Conservation (phyloP, 2,113 vertebrate genomes). For the Oriolus oriolus region DNA sequence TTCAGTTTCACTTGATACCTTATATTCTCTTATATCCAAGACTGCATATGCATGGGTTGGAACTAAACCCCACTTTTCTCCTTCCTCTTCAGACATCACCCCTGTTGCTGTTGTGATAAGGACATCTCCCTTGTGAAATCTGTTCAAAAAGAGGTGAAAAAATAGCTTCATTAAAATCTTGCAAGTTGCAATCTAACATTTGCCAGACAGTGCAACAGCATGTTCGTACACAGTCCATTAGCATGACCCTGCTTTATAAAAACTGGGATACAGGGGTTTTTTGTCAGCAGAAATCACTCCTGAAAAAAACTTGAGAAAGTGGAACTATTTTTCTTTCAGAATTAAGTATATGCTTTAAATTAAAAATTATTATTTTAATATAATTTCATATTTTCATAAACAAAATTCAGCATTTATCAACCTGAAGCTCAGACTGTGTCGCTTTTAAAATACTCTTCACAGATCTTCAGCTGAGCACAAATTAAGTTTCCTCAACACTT, state of each 20-base stretch:
- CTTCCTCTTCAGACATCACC: constrained; percentile 96
- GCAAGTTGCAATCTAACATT: background rate
- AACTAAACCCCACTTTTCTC: constrained; percentile 93
- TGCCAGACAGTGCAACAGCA: background rate
- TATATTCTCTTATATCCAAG: constrained; percentile 92
- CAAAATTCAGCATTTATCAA: background rate
- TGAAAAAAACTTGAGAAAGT: background rate
- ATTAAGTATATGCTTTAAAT: background rate
- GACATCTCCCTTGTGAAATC: constrained; percentile 95
- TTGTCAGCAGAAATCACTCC: background rate
- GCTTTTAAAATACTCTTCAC: background rate
- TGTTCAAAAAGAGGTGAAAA: constrained; percentile 41
- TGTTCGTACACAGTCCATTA: background rate
- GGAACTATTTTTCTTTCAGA: background rate
- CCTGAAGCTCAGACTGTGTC: background rate
- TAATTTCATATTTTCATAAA: background rate
- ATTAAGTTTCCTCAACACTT: background rate
- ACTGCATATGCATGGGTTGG: constrained; percentile 97
- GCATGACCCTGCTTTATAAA: background rate
- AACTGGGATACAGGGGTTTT: background rate
- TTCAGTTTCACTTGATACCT: constrained; percentile 70
- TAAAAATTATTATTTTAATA: background rate
- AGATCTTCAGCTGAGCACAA: background rate
- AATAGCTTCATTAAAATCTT: background rate
- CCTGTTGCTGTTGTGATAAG: constrained; percentile 96